Percentiles rank a stretch among this genome's conserved stretches.
Conservation (phyloP, 2,888 invertebrate genomes). For the Hyles lineata region DNA sequence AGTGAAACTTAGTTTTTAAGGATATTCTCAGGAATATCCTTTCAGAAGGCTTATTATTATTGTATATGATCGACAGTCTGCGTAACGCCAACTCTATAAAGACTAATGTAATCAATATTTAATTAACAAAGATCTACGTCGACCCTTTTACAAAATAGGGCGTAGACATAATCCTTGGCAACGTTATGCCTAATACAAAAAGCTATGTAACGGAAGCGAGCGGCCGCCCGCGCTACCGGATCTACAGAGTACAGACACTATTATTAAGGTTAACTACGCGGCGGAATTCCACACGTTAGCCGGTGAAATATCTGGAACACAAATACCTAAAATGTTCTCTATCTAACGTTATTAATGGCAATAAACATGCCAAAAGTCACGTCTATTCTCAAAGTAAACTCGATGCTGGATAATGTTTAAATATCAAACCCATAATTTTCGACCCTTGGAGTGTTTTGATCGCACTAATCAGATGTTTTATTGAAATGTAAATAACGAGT, state of each 20-base stretch:
- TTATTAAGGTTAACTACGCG: constrained; percentile 13
- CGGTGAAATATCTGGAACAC: constrained; percentile 7
- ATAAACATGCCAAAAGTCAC: not conserved
- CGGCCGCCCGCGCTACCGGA: constrained; percentile 7
- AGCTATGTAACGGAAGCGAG: constrained; percentile 18
- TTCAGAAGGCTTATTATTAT: no score
- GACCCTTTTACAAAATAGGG: not conserved
- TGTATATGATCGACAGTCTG: no score
- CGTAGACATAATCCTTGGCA: not conserved
- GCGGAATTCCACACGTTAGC: not conserved
- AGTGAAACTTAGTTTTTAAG: no score
- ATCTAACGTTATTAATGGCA: not conserved
- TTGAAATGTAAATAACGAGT: no score
- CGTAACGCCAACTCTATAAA: no score
- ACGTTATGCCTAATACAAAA: not conserved
- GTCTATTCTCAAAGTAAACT: constrained; percentile 2
- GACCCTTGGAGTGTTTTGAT: not conserved
- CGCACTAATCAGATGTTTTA: not conserved
- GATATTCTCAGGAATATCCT: no score
- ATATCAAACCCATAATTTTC: not conserved
- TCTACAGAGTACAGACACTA: constrained; percentile 2
- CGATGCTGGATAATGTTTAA: not conserved
- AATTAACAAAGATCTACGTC: not conserved
- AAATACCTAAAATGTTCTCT: constrained; percentile 4
- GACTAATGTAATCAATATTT: not conserved